A percentile compares a stretch with the other conserved stretches of the same genome.
phyloP scores from a whole-genome alignment of 2,797 vertebrate genomes.

The Picus viridis region DNA sequence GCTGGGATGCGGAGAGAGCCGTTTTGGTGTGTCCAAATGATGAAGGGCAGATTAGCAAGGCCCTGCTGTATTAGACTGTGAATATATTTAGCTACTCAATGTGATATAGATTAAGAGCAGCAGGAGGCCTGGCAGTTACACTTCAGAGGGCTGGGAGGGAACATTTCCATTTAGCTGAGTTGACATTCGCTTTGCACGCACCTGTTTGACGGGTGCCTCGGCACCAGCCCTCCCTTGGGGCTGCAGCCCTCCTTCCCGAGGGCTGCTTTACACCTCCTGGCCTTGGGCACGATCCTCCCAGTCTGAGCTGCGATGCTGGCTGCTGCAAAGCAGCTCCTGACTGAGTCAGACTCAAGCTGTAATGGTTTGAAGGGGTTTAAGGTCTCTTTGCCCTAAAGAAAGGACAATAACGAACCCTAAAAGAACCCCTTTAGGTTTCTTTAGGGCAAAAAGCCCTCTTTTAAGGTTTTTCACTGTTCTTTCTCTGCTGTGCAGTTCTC shows the following conservation, averaged over 20 bases:
- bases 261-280: not conserved
- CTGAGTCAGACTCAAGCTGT: rapidly evolving
- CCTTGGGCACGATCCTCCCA: not conserved
- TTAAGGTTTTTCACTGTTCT: not conserved
- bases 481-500: not conserved
- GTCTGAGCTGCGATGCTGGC: not conserved
- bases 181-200: not conserved
- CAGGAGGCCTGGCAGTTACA: constrained; percentile 37
- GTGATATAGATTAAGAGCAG: constrained; percentile 44
- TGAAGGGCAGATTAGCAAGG: constrained; percentile 41
- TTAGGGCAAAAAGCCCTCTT: not conserved
- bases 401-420: no score
- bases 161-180: not conserved
- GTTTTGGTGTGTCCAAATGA: not conserved
- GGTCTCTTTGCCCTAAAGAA: not conserved
- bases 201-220: not conserved
- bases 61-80: constrained; percentile 28
- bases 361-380: not conserved
- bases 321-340: not conserved
- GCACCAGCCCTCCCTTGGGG: not conserved
- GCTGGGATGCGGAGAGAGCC: not conserved
- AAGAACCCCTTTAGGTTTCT: not conserved
- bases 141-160: constrained; percentile 27
- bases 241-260: rapidly evolving
- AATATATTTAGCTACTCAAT: constrained; percentile 51